Evolutionary conservation across 2,113 vertebrate species (phyloP), one percentile per base, ranked within the genome.

Genomic region (Galemys pyrenaicus): DNA sequence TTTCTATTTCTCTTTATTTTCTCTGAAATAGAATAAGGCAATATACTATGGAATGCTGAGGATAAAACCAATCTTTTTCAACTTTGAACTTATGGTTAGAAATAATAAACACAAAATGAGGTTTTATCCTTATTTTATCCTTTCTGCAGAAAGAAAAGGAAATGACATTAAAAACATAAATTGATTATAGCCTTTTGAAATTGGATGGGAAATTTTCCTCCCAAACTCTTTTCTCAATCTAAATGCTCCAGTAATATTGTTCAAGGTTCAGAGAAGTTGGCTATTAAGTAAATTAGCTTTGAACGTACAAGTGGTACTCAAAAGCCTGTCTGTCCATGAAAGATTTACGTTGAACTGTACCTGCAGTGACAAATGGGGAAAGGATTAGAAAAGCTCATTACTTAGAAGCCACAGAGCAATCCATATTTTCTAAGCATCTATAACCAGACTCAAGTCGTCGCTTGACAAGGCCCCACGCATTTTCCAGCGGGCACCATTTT

Each of bases 241-340:
- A 88, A 96, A 97, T 84, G 88, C 37, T 96, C 96, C 94, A 87
- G 89, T 95, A 90, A 88, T 87, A 79, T n/a, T 94, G 6, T 91
- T 97, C 95, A 81, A 71, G 67, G 91, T 95, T 90, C 89, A 91
- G 83, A 82, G 91, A 97, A 94, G 94, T 88, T 89, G 71, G 82
- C 64, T 93, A 90, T 51, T 64, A 97, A 97, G 10, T 90, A 96
- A 97, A 96, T 65, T 78, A 96, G 75, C 30, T 97, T 97, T 96
- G 96, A 94, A 92, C 81, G 96, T 88, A 95, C 49, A 97, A 65
- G 24, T 92, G 96, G 77, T 60, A 94, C 96, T 98, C 96, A 97
- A 96, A 98, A 97, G 46, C 44, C 92, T 74, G 26, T 95, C 97
- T 97, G 95, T 85, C 90, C 85, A 78, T 70, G 78, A 91, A 86